phyloP scores from a whole-genome alignment of 2,888 invertebrate genomes.

The Osedax frankpressi region DNA sequence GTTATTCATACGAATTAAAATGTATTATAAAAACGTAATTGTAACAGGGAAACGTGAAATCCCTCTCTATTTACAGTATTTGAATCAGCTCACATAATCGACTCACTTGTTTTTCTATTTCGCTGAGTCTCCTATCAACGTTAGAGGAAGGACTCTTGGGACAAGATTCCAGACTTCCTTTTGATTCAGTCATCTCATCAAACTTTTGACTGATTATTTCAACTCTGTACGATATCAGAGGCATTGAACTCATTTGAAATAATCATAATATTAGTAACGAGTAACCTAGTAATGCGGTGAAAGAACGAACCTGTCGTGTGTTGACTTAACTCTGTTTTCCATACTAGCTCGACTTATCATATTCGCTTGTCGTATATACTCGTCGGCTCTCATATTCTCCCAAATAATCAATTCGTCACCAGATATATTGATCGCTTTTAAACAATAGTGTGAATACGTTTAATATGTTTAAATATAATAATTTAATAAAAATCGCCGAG shows the following conservation, averaged over 20 bases:
- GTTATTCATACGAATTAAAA: too few species aligned
- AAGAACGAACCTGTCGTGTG: slow-evolving; percentile 30
- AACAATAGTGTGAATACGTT: too few species aligned
- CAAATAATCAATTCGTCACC: slow-evolving; percentile 38
- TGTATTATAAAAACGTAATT: too few species aligned
- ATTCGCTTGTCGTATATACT: slow-evolving; percentile 34
- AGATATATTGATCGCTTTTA: background rate
- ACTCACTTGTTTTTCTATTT: background rate
- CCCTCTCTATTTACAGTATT: too few species aligned
- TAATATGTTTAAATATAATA: too few species aligned
- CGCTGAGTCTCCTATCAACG: background rate
- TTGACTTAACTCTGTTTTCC: slow-evolving; percentile 32
- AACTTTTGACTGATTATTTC: background rate
- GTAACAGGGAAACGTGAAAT: too few species aligned
- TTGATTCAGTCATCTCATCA: background rate
- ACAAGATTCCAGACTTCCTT: background rate
- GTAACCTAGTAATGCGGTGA: background rate
- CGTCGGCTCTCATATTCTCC: slow-evolving; percentile 43
- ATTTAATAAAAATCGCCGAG: too few species aligned
- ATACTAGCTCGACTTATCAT: slow-evolving; percentile 30
- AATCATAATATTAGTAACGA: too few species aligned
- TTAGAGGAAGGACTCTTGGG: background rate
- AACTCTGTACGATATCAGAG: background rate
- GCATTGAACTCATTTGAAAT: too few species aligned
- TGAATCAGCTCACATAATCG: too few species aligned